phyloP scores from a whole-genome alignment of 1,140 invertebrate species.

The Hormaphis cornu region DNA sequence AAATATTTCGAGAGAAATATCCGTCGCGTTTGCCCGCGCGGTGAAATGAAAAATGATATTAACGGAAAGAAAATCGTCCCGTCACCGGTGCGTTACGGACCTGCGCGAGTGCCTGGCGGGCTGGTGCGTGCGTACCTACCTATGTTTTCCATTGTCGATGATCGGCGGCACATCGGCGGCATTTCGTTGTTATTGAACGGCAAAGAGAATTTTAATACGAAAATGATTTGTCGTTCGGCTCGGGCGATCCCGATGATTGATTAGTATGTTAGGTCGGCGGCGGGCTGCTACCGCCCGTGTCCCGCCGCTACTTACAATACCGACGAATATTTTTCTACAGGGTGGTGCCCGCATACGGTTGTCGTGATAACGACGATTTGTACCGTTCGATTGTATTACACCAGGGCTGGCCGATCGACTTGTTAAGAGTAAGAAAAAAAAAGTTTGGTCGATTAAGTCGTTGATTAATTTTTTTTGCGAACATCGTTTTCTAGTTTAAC shows the following conservation, averaged over 20 bases:
- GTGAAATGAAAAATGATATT: not conserved
- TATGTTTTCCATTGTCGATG: slow-evolving; percentile 13
- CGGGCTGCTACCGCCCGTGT: too few species aligned
- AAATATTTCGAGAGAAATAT: not conserved
- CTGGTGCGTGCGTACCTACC: not conserved
- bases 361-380: too few species aligned
- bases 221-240: slow-evolving; percentile 31
- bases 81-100: slow-evolving; percentile 19
- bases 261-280: not conserved
- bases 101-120: not conserved
- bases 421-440: too few species aligned
- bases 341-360: too few species aligned
- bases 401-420: too few species aligned
- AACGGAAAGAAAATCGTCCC: not conserved
- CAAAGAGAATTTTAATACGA: slow-evolving; percentile 22
- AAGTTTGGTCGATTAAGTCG: too few species aligned
- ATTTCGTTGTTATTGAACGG: slow-evolving; percentile 1
- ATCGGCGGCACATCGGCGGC: slow-evolving; percentile 7
- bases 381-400: too few species aligned
- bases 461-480: too few species aligned
- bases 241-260: slow-evolving; percentile 28
- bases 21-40: not conserved
- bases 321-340: too few species aligned
- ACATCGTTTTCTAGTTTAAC: too few species aligned
- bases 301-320: too few species aligned